Evolutionary conservation across 2,888 invertebrate genomes (phyloP).

Genomic region (Hanleya hanleyi): DNA sequence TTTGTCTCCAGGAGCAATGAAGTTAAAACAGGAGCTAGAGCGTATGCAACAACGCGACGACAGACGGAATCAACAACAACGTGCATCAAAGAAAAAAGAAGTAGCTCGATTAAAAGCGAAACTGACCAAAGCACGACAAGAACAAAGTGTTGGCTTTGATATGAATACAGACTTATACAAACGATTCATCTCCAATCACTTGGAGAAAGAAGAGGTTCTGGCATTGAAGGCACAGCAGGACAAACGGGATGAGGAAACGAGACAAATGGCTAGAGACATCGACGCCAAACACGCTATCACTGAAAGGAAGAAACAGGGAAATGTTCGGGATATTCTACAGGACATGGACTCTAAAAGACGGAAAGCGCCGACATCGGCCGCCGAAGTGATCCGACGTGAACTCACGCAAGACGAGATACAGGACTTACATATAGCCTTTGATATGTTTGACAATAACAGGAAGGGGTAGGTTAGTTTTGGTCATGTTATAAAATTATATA

Average conservation of each 20-base stretch:
- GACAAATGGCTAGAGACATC: constrained; percentile 37
- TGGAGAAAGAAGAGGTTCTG: constrained; percentile 35
- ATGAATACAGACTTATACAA: constrained; percentile 36
- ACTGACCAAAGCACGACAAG: constrained; percentile 28
- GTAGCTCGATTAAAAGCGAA: constrained; percentile 29
- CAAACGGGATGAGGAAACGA: constrained; percentile 34
- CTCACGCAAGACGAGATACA: constrained; percentile 53
- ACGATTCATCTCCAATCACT: constrained; percentile 28
- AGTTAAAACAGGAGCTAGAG: constrained; percentile 20
- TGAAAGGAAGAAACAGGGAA: constrained; percentile 23
- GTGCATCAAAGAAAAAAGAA: constrained; percentile 28
- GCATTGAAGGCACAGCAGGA: constrained; percentile 35
- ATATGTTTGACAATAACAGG: constrained; percentile 56
- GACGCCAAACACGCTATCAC: constrained; percentile 40
- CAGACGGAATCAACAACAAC: not conserved
- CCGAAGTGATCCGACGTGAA: constrained; percentile 40
- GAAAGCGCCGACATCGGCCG: not conserved
- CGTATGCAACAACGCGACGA: constrained; percentile 20
- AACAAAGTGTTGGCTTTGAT: constrained; percentile 36
- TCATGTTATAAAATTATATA: not conserved
- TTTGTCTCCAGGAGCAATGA: constrained; percentile 1
- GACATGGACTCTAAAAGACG: no score
- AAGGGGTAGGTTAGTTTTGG: constrained; percentile 44
- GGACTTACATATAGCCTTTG: constrained; percentile 54
- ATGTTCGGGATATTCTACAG: not conserved